Percentiles rank a stretch among this genome's conserved stretches.
These are phyloP conservation scores for Onychostruthus taczanowskii DNA, from an alignment of 2,113 vertebrate genomes.

Conservation along the genomic window DNA sequence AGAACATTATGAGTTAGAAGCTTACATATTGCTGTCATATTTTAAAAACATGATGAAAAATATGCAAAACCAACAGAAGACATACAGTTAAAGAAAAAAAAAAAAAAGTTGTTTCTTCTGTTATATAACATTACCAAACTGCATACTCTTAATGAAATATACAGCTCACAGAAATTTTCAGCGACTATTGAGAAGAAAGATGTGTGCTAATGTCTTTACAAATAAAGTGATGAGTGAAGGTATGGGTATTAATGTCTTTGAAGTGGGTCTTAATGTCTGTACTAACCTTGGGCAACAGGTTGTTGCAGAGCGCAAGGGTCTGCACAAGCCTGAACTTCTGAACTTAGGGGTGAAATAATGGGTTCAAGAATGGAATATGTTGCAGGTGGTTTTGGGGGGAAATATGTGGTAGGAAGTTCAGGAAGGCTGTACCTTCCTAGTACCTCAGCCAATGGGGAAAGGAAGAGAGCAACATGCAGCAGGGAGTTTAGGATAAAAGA, in stretches of 20 bases:
- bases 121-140: neutral
- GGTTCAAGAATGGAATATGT: too few species aligned
- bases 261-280: neutral
- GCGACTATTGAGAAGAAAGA: neutral
- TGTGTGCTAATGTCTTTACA: neutral
- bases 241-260: too few species aligned
- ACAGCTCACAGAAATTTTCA: neutral
- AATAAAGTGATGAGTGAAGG: neutral
- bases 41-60: neutral
- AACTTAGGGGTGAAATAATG: neutral
- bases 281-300: neutral
- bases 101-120: neutral
- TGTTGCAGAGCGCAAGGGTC: neutral
- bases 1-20: neutral
- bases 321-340: neutral
- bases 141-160: neutral
- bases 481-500: neutral
- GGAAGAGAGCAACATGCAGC: neutral
- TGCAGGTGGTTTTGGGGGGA: neutral
- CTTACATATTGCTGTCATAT: neutral
- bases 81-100: neutral
- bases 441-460: neutral
- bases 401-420: rapidly evolving
- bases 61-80: neutral
- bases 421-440: neutral